A percentile compares a stretch with the other conserved stretches of the same genome.
Conservation (phyloP, 1,140 invertebrate species). For the Trinorchestia longiramus region DNA sequence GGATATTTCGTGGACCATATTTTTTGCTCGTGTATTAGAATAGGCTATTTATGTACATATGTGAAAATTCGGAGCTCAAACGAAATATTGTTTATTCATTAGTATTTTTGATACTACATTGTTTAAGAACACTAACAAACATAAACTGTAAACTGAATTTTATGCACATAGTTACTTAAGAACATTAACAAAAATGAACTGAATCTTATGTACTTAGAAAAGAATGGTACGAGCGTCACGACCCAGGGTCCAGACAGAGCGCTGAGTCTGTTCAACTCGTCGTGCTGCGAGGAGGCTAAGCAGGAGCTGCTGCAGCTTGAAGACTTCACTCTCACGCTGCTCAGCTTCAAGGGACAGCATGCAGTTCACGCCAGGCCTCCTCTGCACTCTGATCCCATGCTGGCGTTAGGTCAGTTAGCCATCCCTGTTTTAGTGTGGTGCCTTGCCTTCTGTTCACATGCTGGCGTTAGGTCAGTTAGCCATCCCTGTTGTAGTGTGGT, state of each 20-base stretch:
- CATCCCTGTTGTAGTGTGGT: neutral
- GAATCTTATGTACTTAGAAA: neutral
- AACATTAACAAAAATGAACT: neutral
- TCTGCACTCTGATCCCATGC: conserved; percentile 14
- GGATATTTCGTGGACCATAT: no score
- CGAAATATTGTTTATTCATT: no score
- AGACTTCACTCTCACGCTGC: conserved; percentile 27
- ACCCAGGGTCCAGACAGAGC: neutral
- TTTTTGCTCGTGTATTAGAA: no score
- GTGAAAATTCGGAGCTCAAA: no score
- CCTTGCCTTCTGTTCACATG: neutral
- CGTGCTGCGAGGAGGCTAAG: conserved; percentile 5
- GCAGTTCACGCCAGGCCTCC: neutral
- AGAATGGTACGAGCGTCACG: neutral
- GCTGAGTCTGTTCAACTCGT: conserved; percentile 26
- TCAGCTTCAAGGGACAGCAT: conserved; percentile 30
- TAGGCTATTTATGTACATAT: no score
- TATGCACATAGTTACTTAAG: neutral
- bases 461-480: conserved; percentile 15
- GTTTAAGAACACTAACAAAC: neutral
- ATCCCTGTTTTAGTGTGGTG: neutral
- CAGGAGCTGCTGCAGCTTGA: conserved; percentile 38
- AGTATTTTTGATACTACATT: no score
- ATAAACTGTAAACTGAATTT: neutral
- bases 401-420: conserved; percentile 8